phyloP scores from a whole-genome alignment of 2,888 invertebrate species.

The Leptarthrus brevirostris region DNA sequence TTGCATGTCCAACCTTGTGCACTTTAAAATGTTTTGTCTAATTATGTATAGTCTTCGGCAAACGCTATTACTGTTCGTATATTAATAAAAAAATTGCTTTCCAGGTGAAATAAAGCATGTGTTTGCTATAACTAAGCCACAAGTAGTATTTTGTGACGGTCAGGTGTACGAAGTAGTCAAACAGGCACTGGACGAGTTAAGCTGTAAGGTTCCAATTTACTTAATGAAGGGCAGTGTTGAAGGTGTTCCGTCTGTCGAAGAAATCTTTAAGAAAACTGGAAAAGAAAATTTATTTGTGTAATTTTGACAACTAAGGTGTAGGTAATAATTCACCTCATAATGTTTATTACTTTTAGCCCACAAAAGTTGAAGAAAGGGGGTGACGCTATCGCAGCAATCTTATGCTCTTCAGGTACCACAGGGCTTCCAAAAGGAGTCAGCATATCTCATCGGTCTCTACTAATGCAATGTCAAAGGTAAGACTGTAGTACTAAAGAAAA shows the following conservation, averaged over 20 bases:
- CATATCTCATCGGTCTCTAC: conserved; percentile 57
- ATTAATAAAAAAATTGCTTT: not conserved
- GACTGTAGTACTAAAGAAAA: too few species aligned
- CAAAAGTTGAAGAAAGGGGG: conserved; percentile 35
- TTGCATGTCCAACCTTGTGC: too few species aligned
- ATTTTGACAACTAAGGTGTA: not conserved
- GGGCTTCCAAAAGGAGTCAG: conserved; percentile 62
- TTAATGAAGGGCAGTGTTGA: conserved; percentile 59
- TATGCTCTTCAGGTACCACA: conserved; percentile 63
- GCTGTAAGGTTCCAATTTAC: conserved; percentile 57
- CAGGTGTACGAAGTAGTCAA: conserved; percentile 57
- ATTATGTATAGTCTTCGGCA: too few species aligned
- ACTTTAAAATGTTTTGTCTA: too few species aligned
- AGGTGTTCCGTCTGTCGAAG: conserved; percentile 57
- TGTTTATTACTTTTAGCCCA: conserved; percentile 19
- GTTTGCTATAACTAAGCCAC: conserved; percentile 62
- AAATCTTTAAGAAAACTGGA: conserved; percentile 56
- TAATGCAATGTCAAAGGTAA: too few species aligned
- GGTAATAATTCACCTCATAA: not conserved
- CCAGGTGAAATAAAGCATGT: conserved; percentile 62
- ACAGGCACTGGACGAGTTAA: conserved; percentile 57
- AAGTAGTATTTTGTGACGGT: conserved; percentile 64
- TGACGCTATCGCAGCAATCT: conserved; percentile 56
- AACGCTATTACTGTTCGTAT: too few species aligned
- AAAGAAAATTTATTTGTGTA: conserved; percentile 54